Evolutionary conservation across 2,113 vertebrate genomes (phyloP).

Genomic region (Colossoma macropomum): DNA sequence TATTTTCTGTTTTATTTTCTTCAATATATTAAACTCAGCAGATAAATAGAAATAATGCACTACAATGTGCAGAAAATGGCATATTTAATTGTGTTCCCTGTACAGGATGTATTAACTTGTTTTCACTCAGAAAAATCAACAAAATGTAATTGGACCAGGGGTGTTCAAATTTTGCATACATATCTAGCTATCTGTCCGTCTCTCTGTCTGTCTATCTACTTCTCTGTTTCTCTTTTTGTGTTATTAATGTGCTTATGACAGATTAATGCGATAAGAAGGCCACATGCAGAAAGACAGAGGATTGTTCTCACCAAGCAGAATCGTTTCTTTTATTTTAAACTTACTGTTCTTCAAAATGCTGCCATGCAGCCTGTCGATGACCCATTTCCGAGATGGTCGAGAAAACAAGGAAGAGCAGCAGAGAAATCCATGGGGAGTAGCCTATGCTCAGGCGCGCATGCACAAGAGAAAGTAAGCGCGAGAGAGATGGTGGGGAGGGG

Average conservation of each 20-base stretch:
- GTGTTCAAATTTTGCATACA: too few relatives aligned
- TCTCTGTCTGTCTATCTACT: background rate
- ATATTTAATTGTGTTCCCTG: too few relatives aligned
- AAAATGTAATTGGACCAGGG: too few relatives aligned
- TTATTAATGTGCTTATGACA: slow-evolving; percentile 78
- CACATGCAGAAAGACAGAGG: slow-evolving; percentile 72
- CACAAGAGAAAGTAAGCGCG: slow-evolving; percentile 54
- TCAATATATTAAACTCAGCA: too few relatives aligned
- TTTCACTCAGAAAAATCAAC: too few relatives aligned
- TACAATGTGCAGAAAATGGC: background rate
- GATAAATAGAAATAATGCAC: too few relatives aligned
- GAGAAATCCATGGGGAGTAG: slow-evolving; percentile 70
- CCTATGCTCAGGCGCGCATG: slow-evolving; percentile 53
- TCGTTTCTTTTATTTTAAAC: slow-evolving; percentile 44
- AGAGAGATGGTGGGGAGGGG: slow-evolving; percentile 44
- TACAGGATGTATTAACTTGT: background rate
- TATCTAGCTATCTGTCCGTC: background rate
- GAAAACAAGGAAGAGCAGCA: slow-evolving; percentile 76
- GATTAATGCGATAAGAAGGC: slow-evolving; percentile 79
- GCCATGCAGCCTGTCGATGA: slow-evolving; percentile 77
- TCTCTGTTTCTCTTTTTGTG: slow-evolving; percentile 50
- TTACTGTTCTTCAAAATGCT: slow-evolving; percentile 75
- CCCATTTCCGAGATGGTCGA: slow-evolving; percentile 81
- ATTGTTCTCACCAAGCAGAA: slow-evolving; percentile 66
- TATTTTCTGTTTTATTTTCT: too few relatives aligned